These are phyloP conservation scores for Dallia pectoralis DNA, from an alignment of 2,797 vertebrate species.

Conservation along the genomic window DNA sequence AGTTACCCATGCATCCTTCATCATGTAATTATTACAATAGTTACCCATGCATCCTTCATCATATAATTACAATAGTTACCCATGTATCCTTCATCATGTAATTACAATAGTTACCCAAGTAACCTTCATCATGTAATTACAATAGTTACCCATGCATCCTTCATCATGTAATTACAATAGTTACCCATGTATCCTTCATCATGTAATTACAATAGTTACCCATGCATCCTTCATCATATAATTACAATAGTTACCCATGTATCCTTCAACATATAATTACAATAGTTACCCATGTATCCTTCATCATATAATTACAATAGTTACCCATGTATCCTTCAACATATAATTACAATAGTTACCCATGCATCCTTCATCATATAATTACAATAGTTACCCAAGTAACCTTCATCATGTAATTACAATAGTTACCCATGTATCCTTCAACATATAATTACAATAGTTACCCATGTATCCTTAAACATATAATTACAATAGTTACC, in stretches of 20 bases:
- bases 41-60: slow-evolving; percentile 89
- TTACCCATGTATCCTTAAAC: slow-evolving; percentile 89
- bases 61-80: slow-evolving; percentile 72
- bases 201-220: slow-evolving; percentile 72
- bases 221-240: slow-evolving; percentile 83
- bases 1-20: slow-evolving; percentile 88
- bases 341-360: slow-evolving; percentile 72
- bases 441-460: slow-evolving; percentile 66
- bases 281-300: slow-evolving; percentile 83
- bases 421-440: slow-evolving; percentile 83
- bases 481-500: slow-evolving; percentile 72
- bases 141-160: slow-evolving; percentile 84
- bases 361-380: slow-evolving; percentile 83
- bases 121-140: slow-evolving; percentile 76
- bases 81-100: slow-evolving; percentile 83
- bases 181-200: slow-evolving; percentile 89
- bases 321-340: slow-evolving; percentile 89
- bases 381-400: slow-evolving; percentile 77
- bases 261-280: slow-evolving; percentile 76
- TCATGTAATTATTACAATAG: slow-evolving; percentile 51
- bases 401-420: slow-evolving; percentile 76
- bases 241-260: slow-evolving; percentile 77
- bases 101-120: slow-evolving; percentile 77
- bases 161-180: slow-evolving; percentile 66
- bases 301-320: slow-evolving; percentile 66